Evolutionary conservation across 1,140 invertebrate genomes (phyloP).

Genomic region (Drosophila cardini): DNA sequence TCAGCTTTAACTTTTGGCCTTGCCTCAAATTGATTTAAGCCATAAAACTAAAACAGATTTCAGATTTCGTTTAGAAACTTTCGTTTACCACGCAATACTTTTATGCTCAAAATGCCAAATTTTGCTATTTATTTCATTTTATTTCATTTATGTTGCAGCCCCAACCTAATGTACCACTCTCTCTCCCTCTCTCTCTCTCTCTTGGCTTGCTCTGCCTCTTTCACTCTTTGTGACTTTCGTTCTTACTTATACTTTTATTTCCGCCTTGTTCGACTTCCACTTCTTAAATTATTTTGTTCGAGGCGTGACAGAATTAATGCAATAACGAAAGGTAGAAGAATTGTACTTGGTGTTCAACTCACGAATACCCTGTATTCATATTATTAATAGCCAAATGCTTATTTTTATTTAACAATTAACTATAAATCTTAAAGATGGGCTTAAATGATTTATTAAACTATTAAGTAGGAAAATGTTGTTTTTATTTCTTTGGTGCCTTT

Average conservation of each 20-base stretch:
- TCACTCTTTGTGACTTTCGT: background rate
- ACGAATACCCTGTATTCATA: background rate
- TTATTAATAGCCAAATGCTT: too few species aligned
- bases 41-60: slow-evolving; percentile 54
- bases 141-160: slow-evolving; percentile 1
- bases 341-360: background rate
- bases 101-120: slow-evolving; percentile 69
- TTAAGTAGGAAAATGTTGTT: too few species aligned
- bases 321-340: slow-evolving; percentile 41
- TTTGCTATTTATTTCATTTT: slow-evolving; percentile 71
- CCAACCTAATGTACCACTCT: slow-evolving; percentile 12
- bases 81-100: slow-evolving; percentile 34
- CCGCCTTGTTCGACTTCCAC: slow-evolving; percentile 9
- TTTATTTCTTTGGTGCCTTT: too few species aligned
- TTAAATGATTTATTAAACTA: too few species aligned
- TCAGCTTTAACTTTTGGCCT: slow-evolving; percentile 52
- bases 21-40: slow-evolving; percentile 65
- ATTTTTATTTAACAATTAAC: too few species aligned
- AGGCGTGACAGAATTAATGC: slow-evolving; percentile 76
- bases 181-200: background rate
- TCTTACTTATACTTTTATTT: background rate
- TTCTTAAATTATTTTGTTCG: slow-evolving; percentile 35
- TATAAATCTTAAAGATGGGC: too few species aligned
- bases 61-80: slow-evolving; percentile 42
- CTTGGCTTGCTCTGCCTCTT: background rate